Percentiles rank a stretch among this genome's conserved stretches.
phyloP scores from a whole-genome alignment of 2,888 invertebrate species.

The Mythimna lalbum region DNA sequence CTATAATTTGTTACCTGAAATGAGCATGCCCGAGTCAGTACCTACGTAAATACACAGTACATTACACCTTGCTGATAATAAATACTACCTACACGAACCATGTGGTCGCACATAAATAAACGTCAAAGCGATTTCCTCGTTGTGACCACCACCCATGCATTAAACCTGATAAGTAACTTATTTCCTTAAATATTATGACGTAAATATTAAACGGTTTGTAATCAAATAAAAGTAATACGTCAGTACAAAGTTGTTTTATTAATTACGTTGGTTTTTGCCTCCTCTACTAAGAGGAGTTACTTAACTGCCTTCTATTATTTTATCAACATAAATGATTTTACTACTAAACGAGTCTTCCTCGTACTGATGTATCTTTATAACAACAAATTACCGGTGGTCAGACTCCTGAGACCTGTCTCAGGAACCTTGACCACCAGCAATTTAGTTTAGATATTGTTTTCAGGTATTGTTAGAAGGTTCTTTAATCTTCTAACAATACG shows the following conservation, averaged over 20 bases:
- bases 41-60: background rate
- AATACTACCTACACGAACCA: constrained; percentile 11
- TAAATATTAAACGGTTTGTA: background rate
- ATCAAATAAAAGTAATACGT: background rate
- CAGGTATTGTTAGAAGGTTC: no score
- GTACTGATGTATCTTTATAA: background rate
- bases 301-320: background rate
- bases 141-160: background rate
- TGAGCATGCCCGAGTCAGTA: background rate
- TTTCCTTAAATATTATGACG: constrained; percentile 12
- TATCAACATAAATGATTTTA: background rate
- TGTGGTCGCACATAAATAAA: constrained; percentile 8
- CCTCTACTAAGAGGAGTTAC: background rate
- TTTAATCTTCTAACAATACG: no score
- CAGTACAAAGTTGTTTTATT: background rate
- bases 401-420: no score
- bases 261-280: background rate
- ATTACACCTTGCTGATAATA: constrained; percentile 6
- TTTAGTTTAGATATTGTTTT: no score
- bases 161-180: constrained; percentile 7
- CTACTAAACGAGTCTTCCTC: background rate
- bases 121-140: constrained; percentile 30
- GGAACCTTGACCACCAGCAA: no score
- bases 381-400: no score
- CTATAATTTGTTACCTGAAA: constrained; percentile 5